phyloP scores from a whole-genome alignment of 92 coral and sea anemone genomes.

The Epizoanthus ramosus region DNA sequence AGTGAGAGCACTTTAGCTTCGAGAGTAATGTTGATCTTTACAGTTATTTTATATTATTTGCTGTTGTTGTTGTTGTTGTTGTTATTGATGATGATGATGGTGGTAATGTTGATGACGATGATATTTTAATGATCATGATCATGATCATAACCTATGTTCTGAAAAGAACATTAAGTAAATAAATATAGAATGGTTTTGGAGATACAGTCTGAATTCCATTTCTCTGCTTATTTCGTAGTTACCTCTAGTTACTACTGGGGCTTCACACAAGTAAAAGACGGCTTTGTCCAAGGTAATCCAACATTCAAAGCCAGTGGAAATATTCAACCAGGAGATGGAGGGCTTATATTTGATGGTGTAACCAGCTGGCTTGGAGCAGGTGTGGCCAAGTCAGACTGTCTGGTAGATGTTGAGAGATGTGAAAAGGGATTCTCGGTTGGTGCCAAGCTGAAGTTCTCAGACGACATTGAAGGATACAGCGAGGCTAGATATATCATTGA shows the following conservation, averaged over 20 bases:
- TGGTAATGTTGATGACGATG: too few relatives aligned
- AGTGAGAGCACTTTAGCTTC: too few relatives aligned
- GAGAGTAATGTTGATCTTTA: too few relatives aligned
- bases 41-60: too few relatives aligned
- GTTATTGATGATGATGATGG: too few relatives aligned
- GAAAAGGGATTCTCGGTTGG: conserved; percentile 83
- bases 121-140: too few relatives aligned
- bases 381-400: conserved; percentile 72
- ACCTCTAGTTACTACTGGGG: conserved; percentile 83
- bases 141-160: too few relatives aligned
- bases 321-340: conserved; percentile 63
- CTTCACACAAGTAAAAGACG: conserved; percentile 50
- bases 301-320: conserved; percentile 81
- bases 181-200: too few relatives aligned
- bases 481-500: conserved; percentile 85
- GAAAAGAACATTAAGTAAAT: too few relatives aligned
- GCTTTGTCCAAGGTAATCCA: conserved; percentile 84
- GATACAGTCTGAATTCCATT: neutral
- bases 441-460: conserved; percentile 62
- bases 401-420: conserved; percentile 73
- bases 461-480: conserved; percentile 45
- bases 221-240: conserved; percentile 20
- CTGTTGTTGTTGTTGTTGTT: too few relatives aligned
- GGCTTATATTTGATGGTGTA: conserved; percentile 76
- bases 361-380: conserved; percentile 80